Base-by-base conservation (phyloP, 2,888 invertebrate species). In the Lasioglossum pauxillum region DNA sequence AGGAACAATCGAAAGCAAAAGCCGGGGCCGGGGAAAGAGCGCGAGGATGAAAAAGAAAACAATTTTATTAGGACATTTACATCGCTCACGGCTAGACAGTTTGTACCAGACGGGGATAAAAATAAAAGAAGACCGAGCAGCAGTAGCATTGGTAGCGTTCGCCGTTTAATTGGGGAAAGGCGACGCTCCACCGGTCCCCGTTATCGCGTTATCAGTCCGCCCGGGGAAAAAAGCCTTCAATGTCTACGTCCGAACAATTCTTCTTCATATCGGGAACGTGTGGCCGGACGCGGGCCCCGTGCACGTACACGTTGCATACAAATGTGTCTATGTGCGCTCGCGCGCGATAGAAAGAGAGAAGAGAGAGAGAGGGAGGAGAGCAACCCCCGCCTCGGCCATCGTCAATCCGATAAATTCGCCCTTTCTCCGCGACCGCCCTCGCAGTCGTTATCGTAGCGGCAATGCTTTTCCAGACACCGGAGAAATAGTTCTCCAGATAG, bases 391-490 rank as follows among this genome's bases (percentile, higher is more conserved):
- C 87, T 83, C 89, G 90, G 82, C 89, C 90, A 91, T 91, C 89
- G 90, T 84, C 91, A 88, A 91, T 91, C 89, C 90, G 90, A 91
- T 91, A 91, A 91, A 91, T 91, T 91, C 89, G 89, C 91, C 91
- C 90, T 90, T 89, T 89, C 91, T 89, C 91, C 90, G 80, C 69
- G 38, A 82, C 79, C 86, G 80, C 86, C 83, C 90, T 88, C 89
- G 87, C 87, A 81, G 84, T 90, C 90, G 91, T 90, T 90, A 90
- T 90, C 90, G 90, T 90, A 82, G 84, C 91, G 88, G 90, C 90
- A 90, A 90, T 90, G 90, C 90, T 90, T 90, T 90, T 91, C 90
- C 91, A 90, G 91, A 91, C 90, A 90, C 91, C 91, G 89, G 91
- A 91, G 91, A 91, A 91, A 91, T 90, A 90, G 91, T 91, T 91